These are phyloP conservation scores for Zelostemma sp. DNA, from an alignment of 1,140 invertebrate species.

Conservation along the genomic window DNA sequence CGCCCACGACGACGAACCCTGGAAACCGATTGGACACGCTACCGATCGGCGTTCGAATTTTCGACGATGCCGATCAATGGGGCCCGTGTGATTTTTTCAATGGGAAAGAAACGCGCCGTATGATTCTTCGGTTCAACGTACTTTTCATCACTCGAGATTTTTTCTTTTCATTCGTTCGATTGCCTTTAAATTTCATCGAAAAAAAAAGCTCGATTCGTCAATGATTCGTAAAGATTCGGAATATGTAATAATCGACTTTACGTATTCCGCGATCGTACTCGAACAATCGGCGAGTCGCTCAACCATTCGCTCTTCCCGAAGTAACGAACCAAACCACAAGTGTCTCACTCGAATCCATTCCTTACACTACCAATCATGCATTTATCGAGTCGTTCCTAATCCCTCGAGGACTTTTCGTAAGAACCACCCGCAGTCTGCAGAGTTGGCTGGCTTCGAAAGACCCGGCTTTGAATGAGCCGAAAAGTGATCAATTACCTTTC, in stretches of 20 bases:
- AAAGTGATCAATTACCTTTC: conserved; percentile 5
- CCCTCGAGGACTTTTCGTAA: conserved; percentile 61
- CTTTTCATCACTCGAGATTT: no score
- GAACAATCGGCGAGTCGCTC: conserved; percentile 58
- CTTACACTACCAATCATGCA: conserved; percentile 62
- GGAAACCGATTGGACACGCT: conserved; percentile 52
- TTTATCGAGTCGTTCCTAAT: conserved; percentile 60
- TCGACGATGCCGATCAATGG: conserved; percentile 36
- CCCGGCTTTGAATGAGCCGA: conserved; percentile 26
- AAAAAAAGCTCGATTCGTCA: no score
- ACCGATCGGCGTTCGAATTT: conserved; percentile 42
- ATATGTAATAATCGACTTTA: no score
- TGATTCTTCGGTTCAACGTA: no score
- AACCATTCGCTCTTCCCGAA: conserved; percentile 61
- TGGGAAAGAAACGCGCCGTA: conserved; percentile 35
- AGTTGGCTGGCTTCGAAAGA: conserved; percentile 38
- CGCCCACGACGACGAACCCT: conserved; percentile 38
- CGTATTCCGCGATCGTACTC: not conserved
- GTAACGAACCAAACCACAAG: conserved; percentile 57
- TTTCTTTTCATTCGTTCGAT: no score
- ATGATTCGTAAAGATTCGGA: no score
- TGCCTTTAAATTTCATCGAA: no score
- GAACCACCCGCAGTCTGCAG: conserved; percentile 43
- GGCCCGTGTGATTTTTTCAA: conserved; percentile 37
- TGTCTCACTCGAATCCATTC: conserved; percentile 51